Base-by-base conservation (phyloP, 2,113 vertebrate genomes). In the Ameiurus melas region DNA sequence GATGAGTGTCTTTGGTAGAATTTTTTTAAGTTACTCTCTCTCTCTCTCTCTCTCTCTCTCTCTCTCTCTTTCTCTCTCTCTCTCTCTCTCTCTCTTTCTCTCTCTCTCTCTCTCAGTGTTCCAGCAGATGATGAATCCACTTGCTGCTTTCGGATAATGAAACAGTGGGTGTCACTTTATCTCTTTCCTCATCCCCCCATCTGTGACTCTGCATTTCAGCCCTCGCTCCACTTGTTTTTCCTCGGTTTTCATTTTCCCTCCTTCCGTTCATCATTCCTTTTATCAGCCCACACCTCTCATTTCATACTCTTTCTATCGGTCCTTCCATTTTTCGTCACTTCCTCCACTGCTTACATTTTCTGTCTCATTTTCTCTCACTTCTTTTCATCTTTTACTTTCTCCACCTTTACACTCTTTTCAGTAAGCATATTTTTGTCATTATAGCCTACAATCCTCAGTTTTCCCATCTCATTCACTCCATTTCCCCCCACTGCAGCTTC, bases 71-170 rank as follows among this genome's bases (percentile, higher is more conserved):
- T 84, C 27, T 77, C 86, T 60, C 53, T 77, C 79, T 64, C 82
- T 84, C 27, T 77, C 36, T 88, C 4, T 43, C 39, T 62, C 36
- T 36, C 36, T 36, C 13, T 73, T 71, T 84, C 27, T 77, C 86
- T 58, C 51, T 77, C 13, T 64, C 82, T 84, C 27, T 77, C 86
- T 60, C 53, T 77, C 79, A 64, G 68, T 66, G 82, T 73, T 87
- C 25, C 16, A 87, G 75, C 89, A 75, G 83, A 90, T 90, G 89
- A 90, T 87, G 53, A 83, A 89, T 87, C 81, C 62, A 57, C 83
- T 89, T 83, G 75, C 33, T 73, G 85, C 53, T 84, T 82, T 87
- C 60, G n/a, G 62, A 71, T 90, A 90, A 87, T 87, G 89, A 87
- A 85, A 13, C 75, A 87, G 86, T 87, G 83, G 86, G 86, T 64